Base-by-base conservation (phyloP, 2,797 vertebrate species). In the Manis crassicaudata region DNA sequence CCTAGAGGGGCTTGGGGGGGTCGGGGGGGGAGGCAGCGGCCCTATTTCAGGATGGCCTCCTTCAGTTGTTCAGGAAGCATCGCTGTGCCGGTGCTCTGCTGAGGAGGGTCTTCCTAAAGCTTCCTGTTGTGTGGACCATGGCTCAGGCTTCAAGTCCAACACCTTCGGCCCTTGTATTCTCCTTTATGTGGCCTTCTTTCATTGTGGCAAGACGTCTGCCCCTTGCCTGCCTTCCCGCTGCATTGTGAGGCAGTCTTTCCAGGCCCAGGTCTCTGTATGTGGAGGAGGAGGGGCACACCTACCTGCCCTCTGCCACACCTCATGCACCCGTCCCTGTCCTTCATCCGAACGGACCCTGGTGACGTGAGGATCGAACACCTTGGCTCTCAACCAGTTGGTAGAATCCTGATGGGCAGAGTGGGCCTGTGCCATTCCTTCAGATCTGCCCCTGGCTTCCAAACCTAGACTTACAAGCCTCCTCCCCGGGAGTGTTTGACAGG, bases 201-300 rank as follows among this genome's bases (percentile, higher is more conserved):
- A 40, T 72, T 56, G 18, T 46, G 40, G 50, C 63, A 25, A 60
- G 54, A 13, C 1, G 3, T 46, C 43, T 52, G 54, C 80, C 16
- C 17, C 21, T 73, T 23, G 16, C 37, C 6, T 7, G 2, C 27
- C 1, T 50, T 2, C 4, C 54, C 13, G 0, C 77, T 10, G 13
- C 23, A 3, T 14, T 18, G 50, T 7, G 0, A 52, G 76, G 92
- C 65, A 7, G 73, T 17, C 63, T 54, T 32, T 35, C 32, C 5
- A 46, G 52, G 52, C n/a, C 46, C 8, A 2, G 7, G 2, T 23
- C 46, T 23, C 32, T 1, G 29, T n/a, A 7, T 37, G 1, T 20
- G 25, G 20, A 50, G 21, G 40, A 21, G 11, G 52, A 68, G 29
- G 9, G 13, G 14, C 65, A 13, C 23, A 25, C 35, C 43, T 5